Evolutionary conservation across 2,888 invertebrate species (phyloP).

Genomic region (Eudemis profundana): DNA sequence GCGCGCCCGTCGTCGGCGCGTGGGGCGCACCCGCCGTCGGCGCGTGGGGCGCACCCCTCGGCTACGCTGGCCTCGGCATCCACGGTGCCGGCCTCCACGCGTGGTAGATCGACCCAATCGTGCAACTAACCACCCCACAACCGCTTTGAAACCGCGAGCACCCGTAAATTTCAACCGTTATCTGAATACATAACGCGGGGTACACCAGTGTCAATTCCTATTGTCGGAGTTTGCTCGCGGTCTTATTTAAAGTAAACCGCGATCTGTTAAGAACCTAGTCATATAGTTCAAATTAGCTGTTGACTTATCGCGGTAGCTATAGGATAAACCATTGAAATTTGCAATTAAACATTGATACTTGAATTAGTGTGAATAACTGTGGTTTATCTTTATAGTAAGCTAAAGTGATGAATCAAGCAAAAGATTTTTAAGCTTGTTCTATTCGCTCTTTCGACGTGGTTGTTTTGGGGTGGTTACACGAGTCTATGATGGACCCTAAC

Average conservation of each 20-base stretch:
- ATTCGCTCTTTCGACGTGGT: too few species aligned
- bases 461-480: slow-evolving; percentile 13
- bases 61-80: slow-evolving; percentile 45
- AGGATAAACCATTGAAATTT: neutral
- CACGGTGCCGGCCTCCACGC: slow-evolving; percentile 56
- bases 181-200: neutral
- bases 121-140: slow-evolving; percentile 8
- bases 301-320: neutral
- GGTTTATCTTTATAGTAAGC: too few species aligned
- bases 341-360: neutral
- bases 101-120: slow-evolving; percentile 63
- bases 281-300: neutral
- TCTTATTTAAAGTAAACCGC: neutral
- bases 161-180: neutral
- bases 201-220: neutral
- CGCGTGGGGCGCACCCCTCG: slow-evolving; percentile 51
- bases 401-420: too few species aligned
- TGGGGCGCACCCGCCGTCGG: slow-evolving; percentile 51
- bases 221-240: too few species aligned
- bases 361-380: neutral
- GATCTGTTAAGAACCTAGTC: neutral
- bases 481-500: slow-evolving; percentile 8
- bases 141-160: slow-evolving; percentile 1
- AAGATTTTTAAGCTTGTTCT: too few species aligned
- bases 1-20: slow-evolving; percentile 43